Conservation (phyloP, 2,888 invertebrate genomes). For the Tholera decimalis region DNA sequence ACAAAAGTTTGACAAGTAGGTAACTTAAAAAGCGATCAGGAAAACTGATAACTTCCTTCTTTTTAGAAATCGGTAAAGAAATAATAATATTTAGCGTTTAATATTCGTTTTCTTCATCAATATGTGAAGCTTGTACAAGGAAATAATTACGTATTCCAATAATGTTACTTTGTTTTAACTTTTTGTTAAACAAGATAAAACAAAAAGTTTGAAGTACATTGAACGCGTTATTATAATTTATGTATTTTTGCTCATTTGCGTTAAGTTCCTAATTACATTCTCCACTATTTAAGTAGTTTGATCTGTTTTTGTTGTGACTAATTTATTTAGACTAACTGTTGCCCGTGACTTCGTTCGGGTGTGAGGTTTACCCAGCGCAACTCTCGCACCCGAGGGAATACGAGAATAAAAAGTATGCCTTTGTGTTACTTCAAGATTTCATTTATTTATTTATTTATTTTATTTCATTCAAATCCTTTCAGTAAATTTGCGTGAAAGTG, state of each 20-base stretch:
- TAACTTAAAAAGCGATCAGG: no score
- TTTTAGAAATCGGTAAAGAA: background rate
- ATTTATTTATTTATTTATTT: no score
- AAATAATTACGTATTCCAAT: slow-evolving; percentile 74
- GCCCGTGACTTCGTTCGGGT: no score
- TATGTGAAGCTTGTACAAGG: slow-evolving; percentile 63
- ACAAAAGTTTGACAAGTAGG: no score
- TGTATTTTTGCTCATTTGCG: slow-evolving; percentile 11
- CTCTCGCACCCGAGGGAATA: no score
- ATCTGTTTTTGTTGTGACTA: background rate
- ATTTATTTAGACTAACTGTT: background rate
- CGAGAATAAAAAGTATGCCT: no score
- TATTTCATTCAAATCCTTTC: no score
- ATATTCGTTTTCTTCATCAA: slow-evolving; percentile 62
- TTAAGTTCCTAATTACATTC: background rate
- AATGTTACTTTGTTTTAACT: slow-evolving; percentile 73
- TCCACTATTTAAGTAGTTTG: background rate
- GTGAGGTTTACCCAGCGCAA: no score
- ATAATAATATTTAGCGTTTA: slow-evolving; percentile 16
- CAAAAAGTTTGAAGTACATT: slow-evolving; percentile 64
- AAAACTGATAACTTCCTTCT: no score
- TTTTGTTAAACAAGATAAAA: slow-evolving; percentile 68
- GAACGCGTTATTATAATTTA: slow-evolving; percentile 35
- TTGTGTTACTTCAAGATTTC: no score
- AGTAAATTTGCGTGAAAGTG: no score